A percentile compares a stretch with the other conserved stretches of the same genome.
Evolutionary conservation across 1,140 invertebrate genomes (phyloP).

Genomic region (Bradynema listronoti): DNA sequence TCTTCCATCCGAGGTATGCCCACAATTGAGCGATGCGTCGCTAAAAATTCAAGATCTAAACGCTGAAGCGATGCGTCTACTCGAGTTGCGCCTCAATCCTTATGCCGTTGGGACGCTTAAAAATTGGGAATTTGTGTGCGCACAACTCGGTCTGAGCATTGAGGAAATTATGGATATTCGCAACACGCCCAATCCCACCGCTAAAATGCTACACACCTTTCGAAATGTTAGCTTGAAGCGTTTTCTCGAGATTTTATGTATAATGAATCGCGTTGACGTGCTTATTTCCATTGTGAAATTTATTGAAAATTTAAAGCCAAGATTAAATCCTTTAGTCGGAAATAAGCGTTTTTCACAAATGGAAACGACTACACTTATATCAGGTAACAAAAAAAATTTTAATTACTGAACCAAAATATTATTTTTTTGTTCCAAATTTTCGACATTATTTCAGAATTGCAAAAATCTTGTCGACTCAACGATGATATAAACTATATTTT

Average conservation of each 20-base stretch:
- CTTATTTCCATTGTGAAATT: not conserved
- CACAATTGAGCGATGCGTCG: not conserved
- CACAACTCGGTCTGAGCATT: not conserved
- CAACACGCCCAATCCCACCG: not conserved
- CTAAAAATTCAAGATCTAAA: not conserved
- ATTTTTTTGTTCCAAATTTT: too few species aligned
- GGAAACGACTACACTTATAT: too few species aligned
- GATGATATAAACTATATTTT: too few species aligned
- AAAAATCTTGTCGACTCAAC: too few species aligned
- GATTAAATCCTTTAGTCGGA: too few species aligned
- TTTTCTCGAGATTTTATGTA: conserved; percentile 7
- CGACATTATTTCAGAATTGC: too few species aligned
- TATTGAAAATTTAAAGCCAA: too few species aligned
- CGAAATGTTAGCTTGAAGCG: not conserved
- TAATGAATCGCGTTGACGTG: conserved; percentile 6
- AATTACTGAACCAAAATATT: too few species aligned
- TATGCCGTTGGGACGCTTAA: not conserved
- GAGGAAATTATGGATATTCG: conserved; percentile 4
- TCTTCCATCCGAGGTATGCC: not conserved
- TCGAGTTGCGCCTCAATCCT: conserved; percentile 2
- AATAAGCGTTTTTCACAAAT: too few species aligned
- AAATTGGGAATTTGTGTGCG: conserved; percentile 12
- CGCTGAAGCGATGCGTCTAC: not conserved
- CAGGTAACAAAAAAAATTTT: too few species aligned
- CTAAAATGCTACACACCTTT: not conserved